Percentiles rank a stretch among this genome's conserved stretches.
These are phyloP conservation scores for Procavia capensis DNA, from an alignment of 2,113 vertebrate genomes.

Conservation along the genomic window DNA sequence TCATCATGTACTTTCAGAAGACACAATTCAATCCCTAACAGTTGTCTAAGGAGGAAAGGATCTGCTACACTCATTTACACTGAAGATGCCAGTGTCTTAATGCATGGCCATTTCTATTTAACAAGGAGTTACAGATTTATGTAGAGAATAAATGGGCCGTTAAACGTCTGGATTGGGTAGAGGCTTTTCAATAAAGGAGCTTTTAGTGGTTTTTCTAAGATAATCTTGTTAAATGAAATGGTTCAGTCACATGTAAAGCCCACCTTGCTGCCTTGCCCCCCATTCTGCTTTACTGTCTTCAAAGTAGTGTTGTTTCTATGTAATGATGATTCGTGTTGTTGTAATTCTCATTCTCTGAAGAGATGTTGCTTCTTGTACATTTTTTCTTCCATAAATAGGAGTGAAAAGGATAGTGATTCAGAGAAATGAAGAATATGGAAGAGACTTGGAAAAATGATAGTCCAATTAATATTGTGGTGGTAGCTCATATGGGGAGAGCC, in stretches of 20 bases:
- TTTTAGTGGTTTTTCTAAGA: background rate
- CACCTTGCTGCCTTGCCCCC: background rate
- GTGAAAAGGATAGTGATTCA: background rate
- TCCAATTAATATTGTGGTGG: background rate
- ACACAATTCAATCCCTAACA: background rate
- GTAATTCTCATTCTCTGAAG: background rate
- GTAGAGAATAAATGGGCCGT: background rate
- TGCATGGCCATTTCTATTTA: background rate
- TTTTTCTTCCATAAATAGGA: background rate
- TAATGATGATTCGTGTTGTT: background rate
- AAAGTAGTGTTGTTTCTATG: background rate
- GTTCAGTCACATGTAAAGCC: background rate
- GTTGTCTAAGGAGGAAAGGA: background rate
- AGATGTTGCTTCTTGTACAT: background rate
- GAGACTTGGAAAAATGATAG: background rate
- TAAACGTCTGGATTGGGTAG: background rate
- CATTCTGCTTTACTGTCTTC: background rate
- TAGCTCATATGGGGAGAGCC: background rate
- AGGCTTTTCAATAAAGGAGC: background rate
- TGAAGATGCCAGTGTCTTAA: background rate
- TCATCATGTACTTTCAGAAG: background rate
- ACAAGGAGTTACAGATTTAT: background rate
- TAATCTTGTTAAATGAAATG: background rate
- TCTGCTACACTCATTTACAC: background rate
- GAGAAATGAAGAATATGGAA: background rate